These are phyloP conservation scores for Cyphomyrus plagiostoma DNA, from an alignment of 2,113 vertebrate genomes.

Conservation along the genomic window DNA sequence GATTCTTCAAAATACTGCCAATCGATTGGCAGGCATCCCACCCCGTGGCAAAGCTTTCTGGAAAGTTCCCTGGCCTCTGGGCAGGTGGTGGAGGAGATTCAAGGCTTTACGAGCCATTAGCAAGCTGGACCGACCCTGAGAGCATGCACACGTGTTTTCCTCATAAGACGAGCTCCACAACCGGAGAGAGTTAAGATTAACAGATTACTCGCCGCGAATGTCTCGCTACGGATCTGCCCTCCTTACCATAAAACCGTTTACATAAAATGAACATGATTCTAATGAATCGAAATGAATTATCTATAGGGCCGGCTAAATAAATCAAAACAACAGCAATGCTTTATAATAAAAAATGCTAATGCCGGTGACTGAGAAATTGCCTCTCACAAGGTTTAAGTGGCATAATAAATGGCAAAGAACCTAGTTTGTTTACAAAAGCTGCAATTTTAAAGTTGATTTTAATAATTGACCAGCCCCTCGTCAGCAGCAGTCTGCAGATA, in stretches of 20 bases:
- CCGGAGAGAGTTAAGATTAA: constrained; percentile 5
- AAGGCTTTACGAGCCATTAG: background rate
- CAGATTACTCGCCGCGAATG: constrained; percentile 25
- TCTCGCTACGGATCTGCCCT: constrained; percentile 20
- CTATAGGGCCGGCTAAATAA: constrained; percentile 55
- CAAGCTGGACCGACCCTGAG: background rate
- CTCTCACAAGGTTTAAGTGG: constrained; percentile 43
- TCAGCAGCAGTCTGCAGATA: constrained; percentile 41
- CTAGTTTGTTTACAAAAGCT: constrained; percentile 44
- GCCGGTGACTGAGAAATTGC: constrained; percentile 56
- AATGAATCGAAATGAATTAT: constrained; percentile 58
- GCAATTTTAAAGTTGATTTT: constrained; percentile 46
- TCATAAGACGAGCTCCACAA: background rate
- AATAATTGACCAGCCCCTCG: constrained; percentile 56
- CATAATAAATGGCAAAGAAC: constrained; percentile 46
- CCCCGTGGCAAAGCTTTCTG: background rate
- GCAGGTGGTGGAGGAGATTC: background rate
- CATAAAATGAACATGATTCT: constrained; percentile 48
- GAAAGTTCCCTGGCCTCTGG: background rate
- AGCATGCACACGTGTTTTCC: background rate
- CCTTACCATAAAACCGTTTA: constrained; percentile 41
- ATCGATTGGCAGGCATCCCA: background rate
- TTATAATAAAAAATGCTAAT: constrained; percentile 61
- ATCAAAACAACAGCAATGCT: constrained; percentile 60
- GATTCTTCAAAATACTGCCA: background rate